These are phyloP conservation scores for Dendrocopos noguchii DNA, from an alignment of 2,113 vertebrate species.

Conservation along the genomic window DNA sequence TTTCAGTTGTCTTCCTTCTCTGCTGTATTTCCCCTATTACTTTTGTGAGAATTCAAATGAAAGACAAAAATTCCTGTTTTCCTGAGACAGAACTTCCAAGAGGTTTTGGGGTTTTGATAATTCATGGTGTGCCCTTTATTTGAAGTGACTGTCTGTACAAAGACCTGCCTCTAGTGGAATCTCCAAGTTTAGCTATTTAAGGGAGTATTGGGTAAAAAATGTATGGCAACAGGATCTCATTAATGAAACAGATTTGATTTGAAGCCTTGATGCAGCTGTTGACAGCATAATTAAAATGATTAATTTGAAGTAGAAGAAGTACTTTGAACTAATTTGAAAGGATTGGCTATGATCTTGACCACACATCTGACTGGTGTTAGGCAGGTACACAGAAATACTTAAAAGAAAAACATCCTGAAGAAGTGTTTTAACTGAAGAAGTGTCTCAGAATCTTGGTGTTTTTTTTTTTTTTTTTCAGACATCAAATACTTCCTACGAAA, in stretches of 20 bases:
- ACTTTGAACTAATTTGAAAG: conserved; percentile 70
- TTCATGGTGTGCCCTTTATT: not conserved
- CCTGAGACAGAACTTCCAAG: not conserved
- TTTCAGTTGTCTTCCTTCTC: not conserved
- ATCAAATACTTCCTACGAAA: not conserved
- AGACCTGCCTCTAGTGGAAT: not conserved
- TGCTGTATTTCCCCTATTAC: not conserved
- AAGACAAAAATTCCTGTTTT: not conserved
- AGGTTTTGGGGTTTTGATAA: not conserved
- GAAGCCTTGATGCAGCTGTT: conserved; percentile 70
- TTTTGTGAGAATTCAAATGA: not conserved
- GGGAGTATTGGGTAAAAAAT: conserved; percentile 22
- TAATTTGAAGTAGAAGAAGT: conserved; percentile 65
- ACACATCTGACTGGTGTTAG: not conserved
- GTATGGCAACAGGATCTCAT: conserved; percentile 52
- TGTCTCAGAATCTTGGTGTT: not conserved
- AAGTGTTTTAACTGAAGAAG: not conserved
- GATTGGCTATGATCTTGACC: conserved; percentile 45
- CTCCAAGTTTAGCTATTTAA: conserved; percentile 26
- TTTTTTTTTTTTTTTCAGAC: not conserved
- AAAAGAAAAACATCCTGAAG: not conserved
- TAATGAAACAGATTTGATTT: conserved; percentile 67
- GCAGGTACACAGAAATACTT: conserved; percentile 1
- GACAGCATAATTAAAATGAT: conserved; percentile 79
- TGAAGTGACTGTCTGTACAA: not conserved